A percentile compares a stretch with the other conserved stretches of the same genome.
Conservation (phyloP, 2,888 invertebrate species). For the Drosophila macrospina region DNA sequence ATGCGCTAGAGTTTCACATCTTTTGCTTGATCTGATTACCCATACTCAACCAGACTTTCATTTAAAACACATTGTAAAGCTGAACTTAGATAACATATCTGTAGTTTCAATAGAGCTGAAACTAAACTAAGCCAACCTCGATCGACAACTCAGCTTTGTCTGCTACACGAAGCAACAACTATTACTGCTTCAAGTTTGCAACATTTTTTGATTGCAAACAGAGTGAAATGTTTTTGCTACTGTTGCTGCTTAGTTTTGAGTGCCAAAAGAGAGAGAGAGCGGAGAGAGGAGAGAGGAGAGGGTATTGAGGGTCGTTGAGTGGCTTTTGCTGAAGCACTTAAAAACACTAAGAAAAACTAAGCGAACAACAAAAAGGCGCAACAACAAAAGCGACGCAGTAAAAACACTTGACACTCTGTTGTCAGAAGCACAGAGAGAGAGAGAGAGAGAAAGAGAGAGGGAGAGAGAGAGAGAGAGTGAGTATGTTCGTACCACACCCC, state of each 20-base stretch:
- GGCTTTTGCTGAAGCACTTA: conserved; percentile 59
- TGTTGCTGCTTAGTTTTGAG: no score
- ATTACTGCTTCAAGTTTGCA: neutral
- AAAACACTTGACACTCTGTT: conserved; percentile 78
- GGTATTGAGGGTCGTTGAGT: conserved; percentile 27
- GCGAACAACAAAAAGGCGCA: conserved; percentile 35
- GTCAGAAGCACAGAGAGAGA: conserved; percentile 26
- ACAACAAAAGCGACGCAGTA: conserved; percentile 56
- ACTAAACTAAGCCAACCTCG: neutral
- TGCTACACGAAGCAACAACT: no score
- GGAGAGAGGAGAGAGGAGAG: neutral
- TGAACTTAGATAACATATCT: no score
- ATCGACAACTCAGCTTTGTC: neutral
- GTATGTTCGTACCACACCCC: conserved; percentile 28
- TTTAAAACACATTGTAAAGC: no score
- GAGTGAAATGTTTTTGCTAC: conserved; percentile 5
- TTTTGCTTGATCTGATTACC: no score
- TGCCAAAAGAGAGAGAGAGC: no score
- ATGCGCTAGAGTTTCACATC: no score
- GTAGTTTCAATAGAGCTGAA: no score
- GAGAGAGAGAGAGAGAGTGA: conserved; percentile 6
- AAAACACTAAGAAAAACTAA: conserved; percentile 41
- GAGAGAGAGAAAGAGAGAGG: neutral
- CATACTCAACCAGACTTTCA: no score
- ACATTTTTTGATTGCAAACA: neutral